Conservation (phyloP, 2,797 vertebrate species). For the Sarcophilus harrisii region DNA sequence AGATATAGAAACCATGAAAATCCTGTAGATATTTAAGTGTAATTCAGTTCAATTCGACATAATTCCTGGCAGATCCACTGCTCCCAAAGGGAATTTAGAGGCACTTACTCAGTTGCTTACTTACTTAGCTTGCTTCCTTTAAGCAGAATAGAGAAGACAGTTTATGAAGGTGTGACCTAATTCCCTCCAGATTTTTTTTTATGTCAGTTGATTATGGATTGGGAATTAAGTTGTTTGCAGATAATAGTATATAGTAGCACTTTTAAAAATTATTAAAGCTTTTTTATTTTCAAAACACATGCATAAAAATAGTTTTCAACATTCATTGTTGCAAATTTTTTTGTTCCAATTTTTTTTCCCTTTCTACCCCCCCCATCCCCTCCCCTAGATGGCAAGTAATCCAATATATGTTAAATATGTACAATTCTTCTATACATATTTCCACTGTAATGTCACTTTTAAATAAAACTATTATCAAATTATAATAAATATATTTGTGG, state of each 20-base stretch:
- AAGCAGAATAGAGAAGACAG: not conserved
- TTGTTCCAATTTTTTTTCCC: no score
- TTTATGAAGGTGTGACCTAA: not conserved
- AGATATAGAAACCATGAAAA: not conserved
- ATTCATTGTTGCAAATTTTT: no score
- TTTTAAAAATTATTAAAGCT: no score
- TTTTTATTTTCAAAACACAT: no score
- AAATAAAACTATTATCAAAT: not conserved
- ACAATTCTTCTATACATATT: no score
- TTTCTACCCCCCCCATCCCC: no score
- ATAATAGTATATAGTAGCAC: not conserved
- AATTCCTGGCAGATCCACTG: not conserved
- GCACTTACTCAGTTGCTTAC: not conserved
- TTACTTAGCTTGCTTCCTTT: not conserved
- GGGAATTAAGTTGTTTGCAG: not conserved
- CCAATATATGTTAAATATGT: no score
- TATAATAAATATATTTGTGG: not conserved
- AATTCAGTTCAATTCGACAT: not conserved
- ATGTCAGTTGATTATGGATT: not conserved
- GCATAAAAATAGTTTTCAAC: no score
- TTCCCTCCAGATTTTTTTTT: not conserved
- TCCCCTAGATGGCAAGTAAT: no score
- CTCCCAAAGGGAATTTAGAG: not conserved
- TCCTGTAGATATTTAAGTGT: not conserved
- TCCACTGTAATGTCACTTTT: not conserved